phyloP scores from a whole-genome alignment of 2,888 invertebrate species.

The Drosophila anomelani region DNA sequence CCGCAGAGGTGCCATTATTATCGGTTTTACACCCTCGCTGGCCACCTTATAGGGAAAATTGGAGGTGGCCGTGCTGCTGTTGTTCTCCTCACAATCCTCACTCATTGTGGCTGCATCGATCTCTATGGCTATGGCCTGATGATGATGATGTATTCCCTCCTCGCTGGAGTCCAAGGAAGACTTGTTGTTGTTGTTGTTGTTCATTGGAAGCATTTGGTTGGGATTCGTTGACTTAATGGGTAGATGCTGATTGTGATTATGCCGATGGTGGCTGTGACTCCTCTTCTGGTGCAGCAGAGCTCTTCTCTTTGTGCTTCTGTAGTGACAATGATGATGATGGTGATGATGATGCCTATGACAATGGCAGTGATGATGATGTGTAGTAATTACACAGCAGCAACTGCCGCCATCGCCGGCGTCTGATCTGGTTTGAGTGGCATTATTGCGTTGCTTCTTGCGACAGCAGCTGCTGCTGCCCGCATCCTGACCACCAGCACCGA shows the following conservation, averaged over 20 bases:
- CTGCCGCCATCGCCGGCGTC: constrained; percentile 41
- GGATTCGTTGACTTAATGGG: constrained; percentile 38
- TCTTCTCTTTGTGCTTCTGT: constrained; percentile 39
- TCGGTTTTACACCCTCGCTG: constrained; percentile 70
- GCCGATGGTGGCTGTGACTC: constrained; percentile 40
- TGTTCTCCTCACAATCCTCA: constrained; percentile 65
- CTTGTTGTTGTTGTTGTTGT: constrained; percentile 72
- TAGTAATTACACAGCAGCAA: constrained; percentile 63
- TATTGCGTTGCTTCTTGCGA: constrained; percentile 79
- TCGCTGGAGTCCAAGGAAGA: constrained; percentile 82
- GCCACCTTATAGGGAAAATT: constrained; percentile 80
- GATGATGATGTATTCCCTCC: constrained; percentile 58
- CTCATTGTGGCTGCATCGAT: constrained; percentile 83
- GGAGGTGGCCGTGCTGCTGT: constrained; percentile 81
- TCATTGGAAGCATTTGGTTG: constrained; percentile 35
- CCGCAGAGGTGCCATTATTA: constrained; percentile 72
- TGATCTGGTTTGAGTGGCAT: constrained; percentile 81
- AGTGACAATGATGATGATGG: constrained; percentile 57
- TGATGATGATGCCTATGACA: constrained; percentile 52
- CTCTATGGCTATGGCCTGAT: constrained; percentile 80
- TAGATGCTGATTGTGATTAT: constrained; percentile 25
- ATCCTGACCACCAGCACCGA: constrained; percentile 28
- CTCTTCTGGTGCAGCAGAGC: constrained; percentile 45
- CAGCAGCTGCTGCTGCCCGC: constrained; percentile 50
- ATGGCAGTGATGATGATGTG: constrained; percentile 52